Evolutionary conservation across 2,888 invertebrate genomes (phyloP), one percentile per base, ranked within the genome.

Genomic region (Lasioglossum zephyrum): DNA sequence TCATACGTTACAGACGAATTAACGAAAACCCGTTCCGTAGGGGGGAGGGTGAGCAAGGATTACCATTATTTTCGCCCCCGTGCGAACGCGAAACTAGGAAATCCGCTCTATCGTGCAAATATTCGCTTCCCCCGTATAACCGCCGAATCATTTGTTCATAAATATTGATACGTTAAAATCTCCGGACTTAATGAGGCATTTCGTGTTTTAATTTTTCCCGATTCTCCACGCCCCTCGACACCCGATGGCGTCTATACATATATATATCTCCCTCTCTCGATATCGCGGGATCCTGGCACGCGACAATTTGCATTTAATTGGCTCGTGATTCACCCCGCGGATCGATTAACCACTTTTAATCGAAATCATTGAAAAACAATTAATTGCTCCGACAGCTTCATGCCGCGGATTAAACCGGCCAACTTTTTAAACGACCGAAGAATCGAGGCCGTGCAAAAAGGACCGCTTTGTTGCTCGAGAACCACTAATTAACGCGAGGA

Each of bases 21-120:
- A 86, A 89, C 84, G 86, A 79, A 81, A 87, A 89, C 81, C 86
- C 74, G 85, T 83, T 72, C 75, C 75, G 13, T 18, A 49, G 22
- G 22, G 26, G 26, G 22, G 22, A 26, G 26, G 77, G 77, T 80
- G 83, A 60, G 83, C 81, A 88, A 89, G 81, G 88, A 89, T 89
- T 78, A 89, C 89, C 91, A 89, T 91, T 91, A 90, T 90, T 90
- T 91, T 91, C 91, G 79, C 77, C 83, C 79, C 77, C 53, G 22
- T 1, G 53, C 22, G 60, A 11, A 77, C 63, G 79, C 83, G 84
- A 87, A 90, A 87, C 89, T 85, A 77, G 53, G 63, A 84, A 89
- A 90, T 89, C 84, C 87, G 81, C 81, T 81, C 74, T 66, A 69
- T 77, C 88, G 78, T 79, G 79, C 84, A 91, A 88, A 90, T 86